Conservation (phyloP, 2,888 invertebrate species). For the Athrips mouffetella region DNA sequence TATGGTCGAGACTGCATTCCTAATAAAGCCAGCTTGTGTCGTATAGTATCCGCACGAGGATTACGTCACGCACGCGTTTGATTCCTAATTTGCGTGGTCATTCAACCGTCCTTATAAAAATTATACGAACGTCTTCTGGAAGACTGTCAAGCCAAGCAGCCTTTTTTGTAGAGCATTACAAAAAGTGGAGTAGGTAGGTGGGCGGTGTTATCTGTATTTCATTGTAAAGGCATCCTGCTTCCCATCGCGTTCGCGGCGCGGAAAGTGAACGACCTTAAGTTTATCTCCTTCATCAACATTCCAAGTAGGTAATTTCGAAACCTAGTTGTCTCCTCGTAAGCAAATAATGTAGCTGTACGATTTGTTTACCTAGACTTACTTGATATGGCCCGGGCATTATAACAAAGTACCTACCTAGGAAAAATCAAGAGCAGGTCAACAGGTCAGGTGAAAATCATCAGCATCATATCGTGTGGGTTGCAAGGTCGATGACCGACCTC, state of each 20-base stretch:
- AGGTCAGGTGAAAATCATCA: too few relatives aligned
- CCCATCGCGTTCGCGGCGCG: slow-evolving; percentile 34
- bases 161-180: slow-evolving; percentile 23
- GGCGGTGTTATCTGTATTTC: slow-evolving; percentile 27
- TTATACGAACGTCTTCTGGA: slow-evolving; percentile 33
- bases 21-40: slow-evolving; percentile 24
- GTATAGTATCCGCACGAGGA: slow-evolving; percentile 21
- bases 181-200: slow-evolving; percentile 27
- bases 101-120: slow-evolving; percentile 49
- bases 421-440: too few relatives aligned
- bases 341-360: too few relatives aligned
- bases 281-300: slow-evolving; percentile 59
- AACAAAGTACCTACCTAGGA: too few relatives aligned
- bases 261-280: slow-evolving; percentile 52
- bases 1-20: slow-evolving; percentile 24
- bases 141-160: slow-evolving; percentile 22
- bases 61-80: slow-evolving; percentile 42
- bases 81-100: slow-evolving; percentile 50
- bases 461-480: too few relatives aligned
- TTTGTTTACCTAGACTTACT: too few relatives aligned
- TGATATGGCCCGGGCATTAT: background rate
- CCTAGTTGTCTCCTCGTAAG: too few relatives aligned
- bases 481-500: too few relatives aligned
- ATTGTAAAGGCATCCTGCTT: slow-evolving; percentile 36
- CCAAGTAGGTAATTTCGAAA: slow-evolving; percentile 24